These are phyloP conservation scores for Cydia pomonella DNA, from an alignment of 1,140 invertebrate species.

Conservation along the genomic window DNA sequence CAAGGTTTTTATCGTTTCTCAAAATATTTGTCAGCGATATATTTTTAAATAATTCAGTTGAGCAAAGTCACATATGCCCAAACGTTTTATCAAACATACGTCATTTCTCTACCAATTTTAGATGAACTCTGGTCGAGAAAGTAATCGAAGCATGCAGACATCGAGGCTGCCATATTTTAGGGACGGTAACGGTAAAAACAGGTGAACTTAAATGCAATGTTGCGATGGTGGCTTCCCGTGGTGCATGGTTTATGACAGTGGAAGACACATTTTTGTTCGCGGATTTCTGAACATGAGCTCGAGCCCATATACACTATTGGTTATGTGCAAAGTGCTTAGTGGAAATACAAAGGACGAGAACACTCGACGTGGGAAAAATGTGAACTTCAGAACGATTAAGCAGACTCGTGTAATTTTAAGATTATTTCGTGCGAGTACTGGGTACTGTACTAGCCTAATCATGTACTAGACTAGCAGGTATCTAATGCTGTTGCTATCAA, in stretches of 20 bases:
- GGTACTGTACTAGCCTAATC: too few species aligned
- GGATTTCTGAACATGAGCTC: too few species aligned
- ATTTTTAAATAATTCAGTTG: background rate
- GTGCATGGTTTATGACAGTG: background rate
- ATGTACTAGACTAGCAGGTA: too few species aligned
- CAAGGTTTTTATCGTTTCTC: background rate
- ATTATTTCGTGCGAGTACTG: too few species aligned
- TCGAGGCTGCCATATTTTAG: conserved; percentile 66
- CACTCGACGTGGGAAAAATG: too few species aligned
- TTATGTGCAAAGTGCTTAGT: too few species aligned
- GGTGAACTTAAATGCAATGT: conserved; percentile 40
- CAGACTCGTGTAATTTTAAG: too few species aligned
- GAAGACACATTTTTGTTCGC: background rate
- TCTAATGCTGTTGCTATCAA: too few species aligned
- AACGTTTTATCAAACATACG: background rate
- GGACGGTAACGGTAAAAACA: conserved; percentile 55
- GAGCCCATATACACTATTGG: too few species aligned
- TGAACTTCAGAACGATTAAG: too few species aligned
- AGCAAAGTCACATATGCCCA: background rate
- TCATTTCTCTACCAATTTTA: background rate
- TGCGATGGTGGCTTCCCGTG: conserved; percentile 4
- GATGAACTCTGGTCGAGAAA: conserved; percentile 47
- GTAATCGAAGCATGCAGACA: conserved; percentile 60
- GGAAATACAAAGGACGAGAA: too few species aligned
- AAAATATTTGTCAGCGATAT: background rate